phyloP scores from a whole-genome alignment of 2,113 vertebrate genomes.

The Corynorhinus townsendii region DNA sequence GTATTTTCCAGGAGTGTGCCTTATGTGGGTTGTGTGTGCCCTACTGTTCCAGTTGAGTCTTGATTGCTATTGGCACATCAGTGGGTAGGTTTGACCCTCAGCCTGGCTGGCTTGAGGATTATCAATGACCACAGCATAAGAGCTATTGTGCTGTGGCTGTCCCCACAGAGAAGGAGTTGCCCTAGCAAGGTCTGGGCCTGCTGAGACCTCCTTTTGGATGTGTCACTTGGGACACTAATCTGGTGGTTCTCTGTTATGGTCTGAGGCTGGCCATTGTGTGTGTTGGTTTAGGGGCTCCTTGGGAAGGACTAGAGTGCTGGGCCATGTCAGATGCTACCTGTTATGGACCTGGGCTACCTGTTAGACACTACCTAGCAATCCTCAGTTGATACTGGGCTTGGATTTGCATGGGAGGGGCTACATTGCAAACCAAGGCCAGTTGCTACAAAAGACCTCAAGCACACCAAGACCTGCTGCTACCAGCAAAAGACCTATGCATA shows the following conservation, averaged over 20 bases:
- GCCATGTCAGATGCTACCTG: neutral
- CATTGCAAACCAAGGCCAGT: neutral
- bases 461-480: neutral
- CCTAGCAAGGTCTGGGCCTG: neutral
- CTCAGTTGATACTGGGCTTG: neutral
- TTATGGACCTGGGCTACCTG: neutral
- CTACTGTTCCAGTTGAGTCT: neutral
- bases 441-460: neutral
- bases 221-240: neutral
- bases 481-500: neutral
- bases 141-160: neutral
- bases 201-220: neutral
- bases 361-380: neutral
- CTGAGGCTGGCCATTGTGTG: neutral
- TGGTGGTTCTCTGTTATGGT: neutral
- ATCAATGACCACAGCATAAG: neutral
- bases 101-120: neutral
- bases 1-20: neutral
- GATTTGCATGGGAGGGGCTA: neutral
- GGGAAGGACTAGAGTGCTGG: neutral
- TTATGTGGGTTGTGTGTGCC: neutral
- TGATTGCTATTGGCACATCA: neutral
- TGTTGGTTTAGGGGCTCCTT: neutral
- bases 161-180: neutral
- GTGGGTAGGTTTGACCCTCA: neutral